A percentile compares a stretch with the other conserved stretches of the same genome.
Conservation (phyloP, 1,140 invertebrate species). For the Ips nitidus region DNA sequence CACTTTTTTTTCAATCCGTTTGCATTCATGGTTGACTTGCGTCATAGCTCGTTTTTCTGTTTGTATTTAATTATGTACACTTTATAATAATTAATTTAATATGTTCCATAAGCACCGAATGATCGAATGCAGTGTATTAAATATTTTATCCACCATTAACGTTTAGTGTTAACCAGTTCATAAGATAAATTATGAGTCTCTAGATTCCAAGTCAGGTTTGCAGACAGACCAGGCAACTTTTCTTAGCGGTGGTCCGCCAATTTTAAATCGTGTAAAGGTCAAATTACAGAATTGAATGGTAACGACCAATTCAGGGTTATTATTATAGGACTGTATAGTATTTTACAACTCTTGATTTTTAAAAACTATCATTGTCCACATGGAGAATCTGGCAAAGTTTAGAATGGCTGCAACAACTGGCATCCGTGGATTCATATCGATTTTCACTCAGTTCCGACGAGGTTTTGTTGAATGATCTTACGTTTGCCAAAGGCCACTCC, state of each 20-base stretch:
- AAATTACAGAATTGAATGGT: slow-evolving; percentile 21
- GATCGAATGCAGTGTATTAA: too few relatives aligned
- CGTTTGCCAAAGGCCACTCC: slow-evolving; percentile 20
- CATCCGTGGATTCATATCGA: slow-evolving; percentile 20
- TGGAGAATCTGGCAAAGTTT: not conserved
- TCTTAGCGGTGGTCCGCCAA: slow-evolving; percentile 26
- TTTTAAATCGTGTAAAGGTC: slow-evolving; percentile 25
- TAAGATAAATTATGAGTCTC: not conserved
- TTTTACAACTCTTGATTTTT: not conserved
- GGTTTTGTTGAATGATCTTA: slow-evolving; percentile 33
- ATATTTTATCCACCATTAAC: too few relatives aligned
- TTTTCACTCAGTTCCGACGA: slow-evolving; percentile 24
- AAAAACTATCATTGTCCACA: slow-evolving; percentile 2
- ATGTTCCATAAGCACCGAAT: too few relatives aligned
- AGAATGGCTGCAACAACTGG: not conserved
- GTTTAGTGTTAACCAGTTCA: too few relatives aligned
- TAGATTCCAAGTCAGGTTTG: slow-evolving; percentile 8
- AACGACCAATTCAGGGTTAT: slow-evolving; percentile 32
- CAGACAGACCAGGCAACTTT: slow-evolving; percentile 16
- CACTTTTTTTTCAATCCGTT: slow-evolving; percentile 7
- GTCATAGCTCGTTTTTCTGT: slow-evolving; percentile 8
- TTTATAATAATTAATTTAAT: not conserved
- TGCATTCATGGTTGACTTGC: slow-evolving; percentile 29
- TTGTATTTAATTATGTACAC: slow-evolving; percentile 20
- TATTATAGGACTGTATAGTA: not conserved